Conservation (phyloP, 2,113 vertebrate genomes). For the Stigmatopora nigra region DNA sequence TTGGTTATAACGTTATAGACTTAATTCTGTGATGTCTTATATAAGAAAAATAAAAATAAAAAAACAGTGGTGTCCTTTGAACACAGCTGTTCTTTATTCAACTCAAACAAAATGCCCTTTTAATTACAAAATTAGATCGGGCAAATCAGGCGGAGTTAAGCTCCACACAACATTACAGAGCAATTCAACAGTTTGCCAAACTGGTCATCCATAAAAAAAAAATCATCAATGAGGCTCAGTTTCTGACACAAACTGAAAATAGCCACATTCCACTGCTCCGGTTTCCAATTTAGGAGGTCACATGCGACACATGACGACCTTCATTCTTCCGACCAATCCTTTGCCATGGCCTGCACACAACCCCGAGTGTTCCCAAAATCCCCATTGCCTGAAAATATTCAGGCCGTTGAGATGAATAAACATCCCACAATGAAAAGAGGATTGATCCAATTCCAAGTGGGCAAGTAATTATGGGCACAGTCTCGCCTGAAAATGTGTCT, state of each 20-base stretch:
- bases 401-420: constrained; percentile 57
- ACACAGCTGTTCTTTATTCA: not conserved
- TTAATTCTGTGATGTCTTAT: too few species aligned
- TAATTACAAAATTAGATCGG: not conserved
- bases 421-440: constrained; percentile 54
- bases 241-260: constrained; percentile 14
- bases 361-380: constrained; percentile 48
- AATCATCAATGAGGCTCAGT: constrained; percentile 18
- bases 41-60: too few species aligned
- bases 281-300: constrained; percentile 33
- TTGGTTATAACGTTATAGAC: too few species aligned
- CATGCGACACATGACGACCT: constrained; percentile 45
- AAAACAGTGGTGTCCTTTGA: too few species aligned
- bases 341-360: constrained; percentile 47
- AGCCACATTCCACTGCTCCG: constrained; percentile 9
- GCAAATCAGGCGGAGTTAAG: not conserved
- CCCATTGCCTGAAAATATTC: constrained; percentile 27
- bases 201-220: constrained; percentile 1
- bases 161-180: not conserved
- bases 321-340: constrained; percentile 52
- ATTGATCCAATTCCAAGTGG: constrained; percentile 55
- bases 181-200: constrained; percentile 3
- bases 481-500: constrained; percentile 22
- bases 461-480: constrained; percentile 53
- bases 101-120: not conserved